A percentile compares a stretch with the other conserved stretches of the same genome.
These are phyloP conservation scores for Sarcophaga subvicina DNA, from an alignment of 2,888 invertebrate genomes.

Conservation along the genomic window DNA sequence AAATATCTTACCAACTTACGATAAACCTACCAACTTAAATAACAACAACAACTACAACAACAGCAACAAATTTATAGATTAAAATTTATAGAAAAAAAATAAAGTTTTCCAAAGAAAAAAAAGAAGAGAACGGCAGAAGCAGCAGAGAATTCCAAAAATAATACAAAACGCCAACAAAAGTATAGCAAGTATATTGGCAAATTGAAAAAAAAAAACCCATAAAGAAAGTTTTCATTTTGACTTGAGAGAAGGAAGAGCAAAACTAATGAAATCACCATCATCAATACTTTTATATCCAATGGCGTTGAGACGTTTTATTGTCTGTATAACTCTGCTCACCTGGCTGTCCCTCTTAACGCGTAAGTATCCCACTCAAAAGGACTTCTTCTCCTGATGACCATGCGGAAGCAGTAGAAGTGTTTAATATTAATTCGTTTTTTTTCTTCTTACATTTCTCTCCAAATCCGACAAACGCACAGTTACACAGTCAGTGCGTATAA, in stretches of 20 bases:
- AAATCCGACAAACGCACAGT: slow-evolving; percentile 69
- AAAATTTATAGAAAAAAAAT: not conserved
- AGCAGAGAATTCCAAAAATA: not conserved
- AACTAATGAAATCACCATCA: slow-evolving; percentile 66
- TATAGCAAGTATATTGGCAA: not conserved
- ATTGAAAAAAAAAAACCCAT: not conserved
- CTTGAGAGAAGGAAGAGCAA: slow-evolving; percentile 24
- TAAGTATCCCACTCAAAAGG: slow-evolving; percentile 58
- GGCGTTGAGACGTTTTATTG: slow-evolving; percentile 77
- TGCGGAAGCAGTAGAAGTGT: too few relatives aligned
- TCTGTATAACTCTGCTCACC: slow-evolving; percentile 76
- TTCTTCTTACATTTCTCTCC: not conserved
- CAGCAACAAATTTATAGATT: slow-evolving; percentile 17
- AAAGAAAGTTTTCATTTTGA: slow-evolving; percentile 54
- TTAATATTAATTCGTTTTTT: not conserved
- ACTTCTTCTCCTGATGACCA: too few relatives aligned
- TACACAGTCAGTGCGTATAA: slow-evolving; percentile 80
- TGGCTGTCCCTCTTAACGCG: slow-evolving; percentile 78
- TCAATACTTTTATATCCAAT: slow-evolving; percentile 73
- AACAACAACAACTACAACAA: slow-evolving; percentile 29
- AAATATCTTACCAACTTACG: slow-evolving; percentile 14
- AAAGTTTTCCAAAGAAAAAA: not conserved
- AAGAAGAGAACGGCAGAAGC: not conserved
- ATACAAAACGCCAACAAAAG: slow-evolving; percentile 7
- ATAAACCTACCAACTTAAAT: slow-evolving; percentile 17